phyloP scores from a whole-genome alignment of 2,888 invertebrate genomes.

The Caenorhabditis sinica region DNA sequence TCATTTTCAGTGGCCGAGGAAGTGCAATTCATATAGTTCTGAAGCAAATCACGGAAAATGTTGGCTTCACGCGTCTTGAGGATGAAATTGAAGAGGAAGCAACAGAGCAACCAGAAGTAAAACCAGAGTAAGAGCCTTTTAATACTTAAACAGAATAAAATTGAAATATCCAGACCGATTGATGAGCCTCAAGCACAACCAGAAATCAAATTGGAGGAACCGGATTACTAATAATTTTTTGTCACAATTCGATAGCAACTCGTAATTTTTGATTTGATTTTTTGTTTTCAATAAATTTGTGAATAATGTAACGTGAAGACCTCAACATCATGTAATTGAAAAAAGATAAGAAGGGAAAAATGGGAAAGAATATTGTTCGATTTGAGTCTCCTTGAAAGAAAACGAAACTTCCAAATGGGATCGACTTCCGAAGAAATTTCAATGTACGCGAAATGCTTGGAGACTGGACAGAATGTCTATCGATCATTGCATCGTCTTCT shows the following conservation, averaged over 20 bases:
- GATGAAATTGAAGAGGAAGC: constrained; percentile 2
- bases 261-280: constrained; percentile 10
- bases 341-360: constrained; percentile 1
- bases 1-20: constrained; percentile 44
- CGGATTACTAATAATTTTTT: not conserved
- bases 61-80: constrained; percentile 9
- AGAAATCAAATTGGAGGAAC: constrained; percentile 1
- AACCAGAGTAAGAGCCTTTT: constrained; percentile 23
- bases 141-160: not conserved
- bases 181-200: not conserved
- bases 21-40: not conserved
- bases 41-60: constrained; percentile 2
- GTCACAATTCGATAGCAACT: not conserved
- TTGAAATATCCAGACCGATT: not conserved
- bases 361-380: not conserved
- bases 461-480: not conserved
- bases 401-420: not conserved
- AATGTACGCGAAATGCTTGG: not conserved
- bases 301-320: constrained; percentile 18
- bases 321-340: not conserved
- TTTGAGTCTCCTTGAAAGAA: not conserved
- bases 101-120: not conserved
- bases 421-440: constrained; percentile 4
- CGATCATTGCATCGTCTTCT: constrained; percentile 14
- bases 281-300: not conserved